phyloP scores from a whole-genome alignment of 1,140 invertebrate genomes.

The Heliconius eleuchia region DNA sequence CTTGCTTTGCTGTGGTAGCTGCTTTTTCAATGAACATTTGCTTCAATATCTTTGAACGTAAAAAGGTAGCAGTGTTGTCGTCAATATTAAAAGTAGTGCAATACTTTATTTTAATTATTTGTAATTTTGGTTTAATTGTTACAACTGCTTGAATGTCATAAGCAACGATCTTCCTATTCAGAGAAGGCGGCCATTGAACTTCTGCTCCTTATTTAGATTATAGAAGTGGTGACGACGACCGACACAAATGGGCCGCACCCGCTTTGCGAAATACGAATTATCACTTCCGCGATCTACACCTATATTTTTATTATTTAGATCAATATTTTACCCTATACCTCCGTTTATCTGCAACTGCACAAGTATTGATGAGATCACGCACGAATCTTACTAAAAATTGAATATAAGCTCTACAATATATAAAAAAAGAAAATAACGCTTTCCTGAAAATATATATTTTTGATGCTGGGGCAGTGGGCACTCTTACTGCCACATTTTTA shows the following conservation, averaged over 20 bases:
- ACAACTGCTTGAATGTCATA: constrained; percentile 46
- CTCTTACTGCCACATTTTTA: neutral
- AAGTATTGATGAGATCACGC: neutral
- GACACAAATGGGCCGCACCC: constrained; percentile 57
- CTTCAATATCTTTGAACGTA: neutral
- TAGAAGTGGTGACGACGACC: constrained; percentile 73
- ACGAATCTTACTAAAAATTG: neutral
- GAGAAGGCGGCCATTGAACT: constrained; percentile 71
- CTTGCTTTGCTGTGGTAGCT: neutral
- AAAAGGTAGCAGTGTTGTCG: neutral
- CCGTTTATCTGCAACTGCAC: neutral
- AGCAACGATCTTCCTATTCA: constrained; percentile 60
- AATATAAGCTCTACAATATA: neutral
- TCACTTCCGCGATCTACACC: constrained; percentile 68
- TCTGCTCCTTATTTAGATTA: constrained; percentile 81
- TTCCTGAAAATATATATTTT: neutral
- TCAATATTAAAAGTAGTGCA: neutral
- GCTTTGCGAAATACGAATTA: constrained; percentile 67
- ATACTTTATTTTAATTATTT: neutral
- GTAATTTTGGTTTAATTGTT: neutral
- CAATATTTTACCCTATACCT: neutral
- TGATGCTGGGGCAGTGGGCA: neutral
- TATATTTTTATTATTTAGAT: constrained; percentile 18
- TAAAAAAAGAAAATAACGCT: neutral
- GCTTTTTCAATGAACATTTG: neutral